Base-by-base conservation (phyloP, 2,797 vertebrate genomes). In the Melanotaenia maccullochi region DNA sequence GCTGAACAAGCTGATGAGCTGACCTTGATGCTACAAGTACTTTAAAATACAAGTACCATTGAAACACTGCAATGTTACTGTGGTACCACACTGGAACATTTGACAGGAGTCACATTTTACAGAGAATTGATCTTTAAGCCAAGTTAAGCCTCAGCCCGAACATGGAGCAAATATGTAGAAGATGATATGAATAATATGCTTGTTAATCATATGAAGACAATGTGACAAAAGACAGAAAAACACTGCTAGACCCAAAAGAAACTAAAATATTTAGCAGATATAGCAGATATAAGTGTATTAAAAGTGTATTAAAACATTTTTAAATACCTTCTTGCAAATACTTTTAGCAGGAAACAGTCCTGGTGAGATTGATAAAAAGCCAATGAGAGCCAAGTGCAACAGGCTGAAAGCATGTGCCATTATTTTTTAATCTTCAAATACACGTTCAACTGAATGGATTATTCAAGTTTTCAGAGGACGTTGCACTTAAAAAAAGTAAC, bases 401-500 rank as follows among this genome's bases (percentile, higher is more conserved):
- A 62, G 73, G 69, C 52, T 67, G 36, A 82, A 86, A 73, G 70
- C 69, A 87, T 85, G 87, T 90, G 88, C 90, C 85, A 64, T 87
- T 12, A 78, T 83, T 71, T 84, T 59, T 25, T 66, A 68, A 51
- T 76, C 35, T 73, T 77, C 54, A 49, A 74, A 73, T 75, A 80
- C 55, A 51, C 71, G 73, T 77, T 83, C 72, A 81, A 85, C 82
- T 76, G 84, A 79, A 40, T 66, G 66, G 66, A 87, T 86, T 80
- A 86, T 94, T 94, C 91, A 94, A 93, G 92, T 94, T 92, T 92
- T 84, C 61, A 83, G 71, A 87, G 83, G 86, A 91, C 66, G 73
- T 84, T 78, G 73, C 62, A 78, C 73, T 82, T 82, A 75, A 82
- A 30, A 44, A 42, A 66, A 40, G 28, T 40, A 59, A 33, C 5